phyloP scores from a whole-genome alignment of 2,113 vertebrate genomes.

The Hyperoodon ampullatus region DNA sequence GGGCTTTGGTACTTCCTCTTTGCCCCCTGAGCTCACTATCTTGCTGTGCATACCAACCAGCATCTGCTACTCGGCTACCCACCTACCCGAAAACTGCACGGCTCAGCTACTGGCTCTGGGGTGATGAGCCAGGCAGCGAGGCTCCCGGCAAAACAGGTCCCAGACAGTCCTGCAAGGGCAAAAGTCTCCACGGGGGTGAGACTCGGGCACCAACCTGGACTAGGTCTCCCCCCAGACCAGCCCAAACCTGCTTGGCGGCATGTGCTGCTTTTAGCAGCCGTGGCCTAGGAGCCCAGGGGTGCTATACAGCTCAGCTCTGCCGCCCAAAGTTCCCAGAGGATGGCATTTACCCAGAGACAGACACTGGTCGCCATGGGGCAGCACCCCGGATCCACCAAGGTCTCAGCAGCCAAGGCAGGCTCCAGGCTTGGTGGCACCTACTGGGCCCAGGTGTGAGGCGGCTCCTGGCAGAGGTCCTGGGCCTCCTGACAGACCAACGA shows the following conservation, averaged over 20 bases:
- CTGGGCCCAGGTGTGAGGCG: not conserved
- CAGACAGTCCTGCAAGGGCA: not conserved
- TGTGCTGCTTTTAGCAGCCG: not conserved
- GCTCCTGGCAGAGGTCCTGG: not conserved
- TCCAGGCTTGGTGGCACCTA: not conserved
- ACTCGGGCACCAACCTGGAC: not conserved
- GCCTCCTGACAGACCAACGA: accelerated
- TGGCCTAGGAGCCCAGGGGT: not conserved
- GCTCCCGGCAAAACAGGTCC: not conserved
- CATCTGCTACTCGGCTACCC: not conserved
- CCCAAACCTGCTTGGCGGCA: not conserved
- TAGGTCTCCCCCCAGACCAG: not conserved
- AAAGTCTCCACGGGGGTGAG: not conserved
- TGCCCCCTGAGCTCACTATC: not conserved
- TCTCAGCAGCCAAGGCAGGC: conserved; percentile 58
- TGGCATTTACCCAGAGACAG: conserved; percentile 67
- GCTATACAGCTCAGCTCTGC: not conserved
- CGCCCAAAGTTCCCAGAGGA: conserved; percentile 58
- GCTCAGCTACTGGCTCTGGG: not conserved
- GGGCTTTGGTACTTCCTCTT: not conserved
- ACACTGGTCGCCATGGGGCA: conserved; percentile 84
- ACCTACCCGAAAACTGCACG: accelerated
- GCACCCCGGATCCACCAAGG: conserved; percentile 65
- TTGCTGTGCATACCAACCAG: not conserved
- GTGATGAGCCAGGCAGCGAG: not conserved